Evolutionary conservation across 2,113 vertebrate genomes (phyloP), one percentile per base, ranked within the genome.

Genomic region (Sceloporus tristichus): DNA sequence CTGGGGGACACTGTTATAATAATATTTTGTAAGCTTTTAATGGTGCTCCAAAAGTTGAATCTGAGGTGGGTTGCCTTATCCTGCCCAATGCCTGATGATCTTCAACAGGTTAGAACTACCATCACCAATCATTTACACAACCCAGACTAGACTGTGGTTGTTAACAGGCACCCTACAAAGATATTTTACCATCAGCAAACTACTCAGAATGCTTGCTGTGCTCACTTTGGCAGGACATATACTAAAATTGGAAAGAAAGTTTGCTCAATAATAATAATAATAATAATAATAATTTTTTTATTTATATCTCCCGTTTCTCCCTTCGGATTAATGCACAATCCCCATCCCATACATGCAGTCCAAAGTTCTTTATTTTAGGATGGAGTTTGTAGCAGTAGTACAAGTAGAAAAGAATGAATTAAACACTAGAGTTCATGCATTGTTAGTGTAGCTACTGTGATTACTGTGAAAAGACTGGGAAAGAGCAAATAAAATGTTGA

Each of bases 401-500:
- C 10, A 21, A 38, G n/a, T 9, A 13, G 6, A 79, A n/a, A 79
- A n/a, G n/a, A 9, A 38, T 23, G n/a, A 34, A 53, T 56, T 14
- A 19, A 79, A 79, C n/a, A 7, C n/a, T n/a, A 18, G n/a, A 80
- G 79, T 34, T 80, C n/a, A 27, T 29, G n/a, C 34, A 21, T 70
- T 0, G 0, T 11, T 73, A 29, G 48, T 1, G 34, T 48, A 66
- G 34, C 56, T n/a, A 27, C 2, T 25, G 27, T 27, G 25, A 10
- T 42, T 42, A 38, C 42, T 74, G 65, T 1, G 53, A 29, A 74
- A 1, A 53, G 0, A 5, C 1, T 19, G 80, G 0, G 0, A 59
- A 23, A 14, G 14, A 53, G 18, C 0, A 38, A 38, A 70, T 68
- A 38, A 0, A 0, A 0, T 38, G 42, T 85, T 5, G 79, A 76